These are phyloP conservation scores for Pheosia tremula DNA, from an alignment of 2,888 invertebrate species.

Conservation along the genomic window DNA sequence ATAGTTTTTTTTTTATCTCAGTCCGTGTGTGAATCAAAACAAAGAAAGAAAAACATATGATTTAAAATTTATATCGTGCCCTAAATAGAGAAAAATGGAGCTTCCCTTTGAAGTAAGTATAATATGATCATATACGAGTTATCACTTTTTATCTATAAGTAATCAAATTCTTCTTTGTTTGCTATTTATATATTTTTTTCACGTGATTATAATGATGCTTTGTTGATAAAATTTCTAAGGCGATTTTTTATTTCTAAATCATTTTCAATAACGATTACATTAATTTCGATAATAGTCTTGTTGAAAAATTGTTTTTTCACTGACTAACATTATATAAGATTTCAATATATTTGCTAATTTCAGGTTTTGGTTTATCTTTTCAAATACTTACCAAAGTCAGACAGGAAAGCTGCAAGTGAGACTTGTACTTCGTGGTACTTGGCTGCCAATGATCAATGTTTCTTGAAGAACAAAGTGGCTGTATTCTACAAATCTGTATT, in stretches of 20 bases:
- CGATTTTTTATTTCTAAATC: no score
- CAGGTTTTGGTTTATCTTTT: constrained; percentile 87
- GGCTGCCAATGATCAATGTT: constrained; percentile 86
- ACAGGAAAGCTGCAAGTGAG: constrained; percentile 86
- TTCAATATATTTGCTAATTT: constrained; percentile 9
- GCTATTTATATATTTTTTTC: constrained; percentile 60
- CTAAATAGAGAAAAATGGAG: constrained; percentile 53
- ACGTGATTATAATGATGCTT: constrained; percentile 60
- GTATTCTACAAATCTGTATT: constrained; percentile 73
- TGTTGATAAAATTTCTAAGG: constrained; percentile 20
- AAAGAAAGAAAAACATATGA: constrained; percentile 3
- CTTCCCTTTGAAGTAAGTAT: constrained; percentile 71
- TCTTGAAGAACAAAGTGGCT: constrained; percentile 80
- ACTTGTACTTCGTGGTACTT: constrained; percentile 88
- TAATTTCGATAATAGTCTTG: no score
- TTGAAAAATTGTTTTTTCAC: no score
- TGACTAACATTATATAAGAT: no score
- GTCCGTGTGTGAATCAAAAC: no score
- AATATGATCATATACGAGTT: background rate
- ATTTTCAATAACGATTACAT: no score
- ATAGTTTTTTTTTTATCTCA: no score
- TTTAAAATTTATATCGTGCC: constrained; percentile 7
- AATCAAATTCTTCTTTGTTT: constrained; percentile 56
- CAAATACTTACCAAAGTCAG: constrained; percentile 86
- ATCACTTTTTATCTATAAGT: constrained; percentile 18